Evolutionary conservation across 2,113 vertebrate species (phyloP).

Genomic region (Oxyura jamaicensis): DNA sequence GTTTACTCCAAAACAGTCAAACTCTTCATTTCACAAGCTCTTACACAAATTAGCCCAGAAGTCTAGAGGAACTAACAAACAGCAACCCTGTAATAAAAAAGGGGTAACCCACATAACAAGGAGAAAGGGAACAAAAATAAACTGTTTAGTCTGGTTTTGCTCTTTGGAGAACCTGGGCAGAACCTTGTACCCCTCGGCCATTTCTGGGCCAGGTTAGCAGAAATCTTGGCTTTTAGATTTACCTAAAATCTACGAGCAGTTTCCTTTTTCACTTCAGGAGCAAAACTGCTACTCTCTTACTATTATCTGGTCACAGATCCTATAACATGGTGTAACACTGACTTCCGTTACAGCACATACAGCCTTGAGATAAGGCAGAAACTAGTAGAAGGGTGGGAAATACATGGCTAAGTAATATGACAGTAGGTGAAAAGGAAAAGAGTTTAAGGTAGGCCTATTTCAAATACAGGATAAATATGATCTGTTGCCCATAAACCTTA

Average conservation of each 20-base stretch:
- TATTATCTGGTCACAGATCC: background rate
- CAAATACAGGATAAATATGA: background rate
- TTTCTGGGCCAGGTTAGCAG: background rate
- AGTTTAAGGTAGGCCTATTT: background rate
- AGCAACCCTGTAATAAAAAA: background rate
- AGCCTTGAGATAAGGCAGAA: background rate
- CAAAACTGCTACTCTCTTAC: background rate
- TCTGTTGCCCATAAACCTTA: background rate
- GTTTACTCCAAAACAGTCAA: background rate
- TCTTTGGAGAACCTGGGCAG: background rate
- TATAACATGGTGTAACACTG: background rate
- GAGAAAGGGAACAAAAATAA: background rate
- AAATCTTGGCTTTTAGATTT: background rate
- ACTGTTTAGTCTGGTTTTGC: background rate
- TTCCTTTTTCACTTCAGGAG: background rate
- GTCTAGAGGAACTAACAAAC: background rate
- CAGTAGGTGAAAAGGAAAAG: background rate
- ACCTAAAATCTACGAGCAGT: background rate
- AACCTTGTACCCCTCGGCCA: background rate
- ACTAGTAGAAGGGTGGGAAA: background rate
- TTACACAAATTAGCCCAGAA: fast-evolving
- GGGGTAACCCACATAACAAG: background rate
- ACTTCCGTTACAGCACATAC: fast-evolving
- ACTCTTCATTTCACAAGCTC: background rate
- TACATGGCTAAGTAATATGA: background rate